Percentiles rank a stretch among this genome's conserved stretches.
phyloP scores from a whole-genome alignment of 2,797 vertebrate genomes.

The Cyprinodon diabolis region DNA sequence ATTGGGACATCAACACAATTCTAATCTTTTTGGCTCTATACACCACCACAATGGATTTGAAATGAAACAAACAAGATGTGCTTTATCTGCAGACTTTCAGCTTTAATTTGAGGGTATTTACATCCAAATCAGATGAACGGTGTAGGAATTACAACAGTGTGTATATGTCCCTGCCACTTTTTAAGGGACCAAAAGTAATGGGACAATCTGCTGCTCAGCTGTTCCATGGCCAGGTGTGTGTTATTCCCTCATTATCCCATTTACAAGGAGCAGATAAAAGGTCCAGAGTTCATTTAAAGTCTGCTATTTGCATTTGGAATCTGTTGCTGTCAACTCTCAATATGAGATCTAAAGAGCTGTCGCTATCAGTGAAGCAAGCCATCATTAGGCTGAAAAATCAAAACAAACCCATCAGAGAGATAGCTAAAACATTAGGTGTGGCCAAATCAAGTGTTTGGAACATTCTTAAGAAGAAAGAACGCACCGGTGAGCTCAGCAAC shows the following conservation, averaged over 20 bases:
- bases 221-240: too few relatives aligned
- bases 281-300: background rate
- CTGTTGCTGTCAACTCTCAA: background rate
- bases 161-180: too few relatives aligned
- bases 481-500: too few relatives aligned
- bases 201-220: too few relatives aligned
- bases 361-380: conserved; percentile 45
- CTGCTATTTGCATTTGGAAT: background rate
- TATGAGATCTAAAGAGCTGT: conserved; percentile 42
- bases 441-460: too few relatives aligned
- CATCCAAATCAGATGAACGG: background rate
- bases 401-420: conserved; percentile 15
- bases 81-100: background rate
- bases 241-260: too few relatives aligned
- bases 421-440: background rate
- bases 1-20: too few relatives aligned
- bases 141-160: background rate
- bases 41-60: too few relatives aligned
- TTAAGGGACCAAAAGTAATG: too few relatives aligned
- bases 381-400: conserved; percentile 37
- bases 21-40: too few relatives aligned
- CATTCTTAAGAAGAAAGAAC: too few relatives aligned
- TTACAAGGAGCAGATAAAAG: too few relatives aligned
- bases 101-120: conserved; percentile 1
- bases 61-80: conserved; percentile 43